These are phyloP conservation scores for Aegotheles bennettii DNA, from an alignment of 2,113 vertebrate species.

Conservation along the genomic window DNA sequence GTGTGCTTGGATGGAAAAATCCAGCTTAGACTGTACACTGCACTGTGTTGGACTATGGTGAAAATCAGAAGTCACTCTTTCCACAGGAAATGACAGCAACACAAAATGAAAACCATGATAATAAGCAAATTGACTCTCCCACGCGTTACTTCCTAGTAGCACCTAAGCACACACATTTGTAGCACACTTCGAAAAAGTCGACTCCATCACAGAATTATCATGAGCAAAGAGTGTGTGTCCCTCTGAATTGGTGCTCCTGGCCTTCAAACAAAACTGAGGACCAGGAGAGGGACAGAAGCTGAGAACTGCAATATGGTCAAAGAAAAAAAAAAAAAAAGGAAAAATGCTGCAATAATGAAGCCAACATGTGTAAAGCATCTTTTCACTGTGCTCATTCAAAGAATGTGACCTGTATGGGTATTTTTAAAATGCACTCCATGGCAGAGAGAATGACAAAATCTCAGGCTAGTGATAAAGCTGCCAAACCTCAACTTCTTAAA, in stretches of 20 bases:
- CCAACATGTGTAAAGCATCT: rapidly evolving
- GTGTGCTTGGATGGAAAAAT: not conserved
- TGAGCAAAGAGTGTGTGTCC: not conserved
- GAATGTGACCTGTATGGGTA: rapidly evolving
- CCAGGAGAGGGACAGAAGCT: not conserved
- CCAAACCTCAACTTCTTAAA: not conserved
- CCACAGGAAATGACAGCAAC: constrained; percentile 61
- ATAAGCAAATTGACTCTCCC: not conserved
- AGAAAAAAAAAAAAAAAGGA: not conserved
- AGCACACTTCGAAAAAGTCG: not conserved
- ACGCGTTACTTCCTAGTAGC: constrained; percentile 24
- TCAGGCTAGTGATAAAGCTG: not conserved
- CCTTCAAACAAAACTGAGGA: not conserved
- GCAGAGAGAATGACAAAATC: not conserved
- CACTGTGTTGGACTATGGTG: not conserved
- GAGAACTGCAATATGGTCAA: not conserved
- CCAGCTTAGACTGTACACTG: not conserved
- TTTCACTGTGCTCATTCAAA: not conserved
- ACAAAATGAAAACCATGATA: constrained; percentile 21
- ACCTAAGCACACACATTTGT: not conserved
- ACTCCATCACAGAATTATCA: not conserved
- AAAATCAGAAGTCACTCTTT: constrained; percentile 42
- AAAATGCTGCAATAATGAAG: not conserved
- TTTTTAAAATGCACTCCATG: not conserved
- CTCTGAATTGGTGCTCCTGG: not conserved